phyloP scores from a whole-genome alignment of 2,113 vertebrate species.

The Pelvicachromis taeniatus region DNA sequence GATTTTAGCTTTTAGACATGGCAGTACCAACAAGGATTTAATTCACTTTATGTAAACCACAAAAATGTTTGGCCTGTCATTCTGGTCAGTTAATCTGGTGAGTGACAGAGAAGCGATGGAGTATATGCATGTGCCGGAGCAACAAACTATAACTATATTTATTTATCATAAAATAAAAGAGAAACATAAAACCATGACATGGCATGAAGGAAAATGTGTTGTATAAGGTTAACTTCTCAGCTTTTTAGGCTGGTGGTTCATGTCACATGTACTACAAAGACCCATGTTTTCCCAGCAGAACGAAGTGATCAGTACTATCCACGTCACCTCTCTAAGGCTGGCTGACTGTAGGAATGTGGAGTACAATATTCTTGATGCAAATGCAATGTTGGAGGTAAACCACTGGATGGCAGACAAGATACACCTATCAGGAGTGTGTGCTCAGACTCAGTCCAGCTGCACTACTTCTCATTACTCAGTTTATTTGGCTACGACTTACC shows the following conservation, averaged over 20 bases:
- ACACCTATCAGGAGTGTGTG: background rate
- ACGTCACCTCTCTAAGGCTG: background rate
- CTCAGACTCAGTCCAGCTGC: background rate
- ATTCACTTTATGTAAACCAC: background rate
- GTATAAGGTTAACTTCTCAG: background rate
- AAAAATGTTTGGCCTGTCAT: no score
- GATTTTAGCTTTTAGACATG: background rate
- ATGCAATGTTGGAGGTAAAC: background rate
- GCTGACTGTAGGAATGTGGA: background rate
- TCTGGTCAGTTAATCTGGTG: no score
- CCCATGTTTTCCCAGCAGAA: background rate
- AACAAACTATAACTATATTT: background rate
- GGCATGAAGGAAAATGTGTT: background rate
- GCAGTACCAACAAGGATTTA: background rate
- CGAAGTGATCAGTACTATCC: background rate
- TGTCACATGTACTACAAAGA: background rate
- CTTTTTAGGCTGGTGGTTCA: background rate
- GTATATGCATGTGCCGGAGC: background rate
- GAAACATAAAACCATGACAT: background rate
- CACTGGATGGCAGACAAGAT: conserved; percentile 46
- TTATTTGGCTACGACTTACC: background rate
- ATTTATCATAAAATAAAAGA: background rate
- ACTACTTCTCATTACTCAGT: background rate
- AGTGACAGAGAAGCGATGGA: background rate
- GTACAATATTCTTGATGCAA: background rate